Base-by-base conservation (phyloP, 2,888 invertebrate species). In the Eristalis arbustorum region DNA sequence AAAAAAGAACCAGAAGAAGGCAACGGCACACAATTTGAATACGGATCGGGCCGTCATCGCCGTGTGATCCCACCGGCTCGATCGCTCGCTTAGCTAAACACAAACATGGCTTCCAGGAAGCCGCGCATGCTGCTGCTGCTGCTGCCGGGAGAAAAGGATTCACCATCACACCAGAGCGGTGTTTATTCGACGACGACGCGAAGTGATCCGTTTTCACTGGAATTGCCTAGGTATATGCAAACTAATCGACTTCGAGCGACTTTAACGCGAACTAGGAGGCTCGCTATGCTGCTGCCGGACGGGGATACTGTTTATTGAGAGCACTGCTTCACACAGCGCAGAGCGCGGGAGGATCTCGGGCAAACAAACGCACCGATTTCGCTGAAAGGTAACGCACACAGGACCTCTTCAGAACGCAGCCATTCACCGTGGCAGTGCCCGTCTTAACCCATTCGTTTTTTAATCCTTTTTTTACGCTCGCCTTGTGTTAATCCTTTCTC, bases 231-330 rank as follows among this genome's bases (percentile, higher is more conserved):
- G 62, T 62, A 28, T 69, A 84, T 83, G 83, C 62, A 82, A 78
- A 83, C 82, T 78, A 83, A 87, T 82, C 83, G 83, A 87, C 85
- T 82, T 56, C 69, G 74, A 79, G 66, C 78, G 83, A 87, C 87
- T 87, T 87, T 87, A 76, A 87, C 87, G 72, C 87, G 37, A 85
- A 78, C 78, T 23, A 22, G 72, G 62, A 85, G 82, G 85, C 82
- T 72, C 25, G 40, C 59, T 4, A 1, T 14, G 13, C 40, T 40
- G 42, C n/a, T 13, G 37, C 37, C 3, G 37, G 3, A 37, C 37
- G 37, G 11, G 37, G n/a, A 31, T 14, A 42, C 11, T 83, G 73
- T 83, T 78, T 83, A 78, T 69, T 78, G 34, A 83, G 82, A 67
- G 77, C 77, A 67, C 49, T 40, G 14, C 40, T 13, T 4, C 40